Percentiles rank a stretch among this genome's conserved stretches.
These are phyloP conservation scores for Chelonia mydas DNA, from an alignment of 2,797 vertebrate genomes.

Conservation along the genomic window DNA sequence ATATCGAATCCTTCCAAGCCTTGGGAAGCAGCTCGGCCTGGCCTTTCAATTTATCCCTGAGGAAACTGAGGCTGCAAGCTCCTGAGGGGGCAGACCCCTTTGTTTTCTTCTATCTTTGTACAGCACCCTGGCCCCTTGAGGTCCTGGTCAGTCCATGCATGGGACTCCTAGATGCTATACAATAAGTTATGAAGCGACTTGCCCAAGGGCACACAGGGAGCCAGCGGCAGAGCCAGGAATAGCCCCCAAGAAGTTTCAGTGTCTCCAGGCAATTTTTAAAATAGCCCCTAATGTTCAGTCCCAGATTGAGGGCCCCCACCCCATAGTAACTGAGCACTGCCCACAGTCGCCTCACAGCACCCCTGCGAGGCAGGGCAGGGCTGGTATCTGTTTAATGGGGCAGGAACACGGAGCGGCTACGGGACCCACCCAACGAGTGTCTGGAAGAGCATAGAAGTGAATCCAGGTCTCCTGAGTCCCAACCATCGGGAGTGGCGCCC, in stretches of 20 bases:
- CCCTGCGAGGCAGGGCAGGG: no score
- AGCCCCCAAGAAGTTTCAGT: not conserved
- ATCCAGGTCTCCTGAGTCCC: no score
- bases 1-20: not conserved
- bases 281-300: not conserved
- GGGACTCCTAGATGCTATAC: not conserved
- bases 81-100: not conserved
- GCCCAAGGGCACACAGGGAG: not conserved
- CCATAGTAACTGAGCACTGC: not conserved
- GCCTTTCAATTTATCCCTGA: not conserved
- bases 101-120: not conserved
- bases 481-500: no score
- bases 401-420: no score
- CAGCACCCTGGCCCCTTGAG: not conserved
- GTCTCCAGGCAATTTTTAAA: rapidly evolving
- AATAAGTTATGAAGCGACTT: not conserved
- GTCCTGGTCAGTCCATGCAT: not conserved
- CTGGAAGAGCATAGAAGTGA: no score
- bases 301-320: not conserved
- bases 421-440: no score
- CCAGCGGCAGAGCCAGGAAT: not conserved
- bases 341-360: not conserved
- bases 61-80: not conserved
- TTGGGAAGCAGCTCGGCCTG: not conserved
- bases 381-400: no score